phyloP scores from a whole-genome alignment of 1,140 invertebrate genomes.

The silkworm (Bombyx mori) region ASM3026992v2 NC_085114.1:6334001-6334500 shows the following conservation, averaged over 20 bases:
- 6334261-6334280: slow-evolving; percentile 75
- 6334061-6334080: slow-evolving; percentile 89
- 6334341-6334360: too few species aligned
- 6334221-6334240: slow-evolving; percentile 83
- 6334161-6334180: slow-evolving; percentile 80
- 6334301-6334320: too few species aligned
- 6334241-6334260: slow-evolving; percentile 92
- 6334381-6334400: too few species aligned
- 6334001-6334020: too few species aligned
- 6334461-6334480: too few species aligned
- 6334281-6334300: too few species aligned
- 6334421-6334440: too few species aligned
- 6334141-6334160: slow-evolving; percentile 81
- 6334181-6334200: slow-evolving; percentile 80
- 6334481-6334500: too few species aligned
- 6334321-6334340: too few species aligned
- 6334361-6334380: too few species aligned
- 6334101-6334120: slow-evolving; percentile 83
- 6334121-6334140: slow-evolving; percentile 85
- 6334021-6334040: slow-evolving; percentile 47
- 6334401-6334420: too few species aligned
- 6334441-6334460: too few species aligned
- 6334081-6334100: slow-evolving; percentile 84
- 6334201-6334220: slow-evolving; percentile 91
- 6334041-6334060: slow-evolving; percentile 91